Evolutionary conservation across 1,140 invertebrate species (phyloP).

Genomic region (Solenopsis fugax): DNA sequence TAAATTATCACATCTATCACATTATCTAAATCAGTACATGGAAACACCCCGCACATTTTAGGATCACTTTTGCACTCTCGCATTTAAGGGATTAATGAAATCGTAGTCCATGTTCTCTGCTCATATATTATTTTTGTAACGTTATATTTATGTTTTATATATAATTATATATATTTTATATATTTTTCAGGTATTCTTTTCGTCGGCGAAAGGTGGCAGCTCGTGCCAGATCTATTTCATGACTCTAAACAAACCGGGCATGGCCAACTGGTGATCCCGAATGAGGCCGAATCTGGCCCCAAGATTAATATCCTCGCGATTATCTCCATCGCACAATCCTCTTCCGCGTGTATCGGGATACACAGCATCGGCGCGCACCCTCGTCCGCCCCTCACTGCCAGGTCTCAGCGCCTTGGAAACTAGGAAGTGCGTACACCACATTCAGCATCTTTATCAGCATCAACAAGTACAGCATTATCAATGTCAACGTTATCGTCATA

Average conservation of each 20-base stretch:
- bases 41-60: too few relatives aligned
- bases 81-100: too few relatives aligned
- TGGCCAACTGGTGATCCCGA: slow-evolving; percentile 98
- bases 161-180: not conserved
- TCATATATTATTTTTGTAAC: not conserved
- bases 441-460: slow-evolving; percentile 68
- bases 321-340: slow-evolving; percentile 62
- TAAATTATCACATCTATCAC: too few relatives aligned
- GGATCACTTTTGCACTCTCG: too few relatives aligned
- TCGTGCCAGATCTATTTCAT: slow-evolving; percentile 99
- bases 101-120: not conserved
- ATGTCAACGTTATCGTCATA: slow-evolving; percentile 41
- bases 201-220: slow-evolving; percentile 99
- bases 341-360: slow-evolving; percentile 66
- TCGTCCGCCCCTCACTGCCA: slow-evolving; percentile 80
- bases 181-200: slow-evolving; percentile 96
- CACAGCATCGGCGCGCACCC: slow-evolving; percentile 64
- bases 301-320: slow-evolving; percentile 69
- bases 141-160: not conserved
- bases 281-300: slow-evolving; percentile 81
- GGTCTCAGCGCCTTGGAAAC: slow-evolving; percentile 75
- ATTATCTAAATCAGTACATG: too few relatives aligned
- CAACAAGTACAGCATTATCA: slow-evolving; percentile 53
- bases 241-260: slow-evolving; percentile 99
- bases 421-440: slow-evolving; percentile 79